These are phyloP conservation scores for Heteromurus nitidus DNA, from an alignment of 2,888 invertebrate genomes.

Conservation along the genomic window DNA sequence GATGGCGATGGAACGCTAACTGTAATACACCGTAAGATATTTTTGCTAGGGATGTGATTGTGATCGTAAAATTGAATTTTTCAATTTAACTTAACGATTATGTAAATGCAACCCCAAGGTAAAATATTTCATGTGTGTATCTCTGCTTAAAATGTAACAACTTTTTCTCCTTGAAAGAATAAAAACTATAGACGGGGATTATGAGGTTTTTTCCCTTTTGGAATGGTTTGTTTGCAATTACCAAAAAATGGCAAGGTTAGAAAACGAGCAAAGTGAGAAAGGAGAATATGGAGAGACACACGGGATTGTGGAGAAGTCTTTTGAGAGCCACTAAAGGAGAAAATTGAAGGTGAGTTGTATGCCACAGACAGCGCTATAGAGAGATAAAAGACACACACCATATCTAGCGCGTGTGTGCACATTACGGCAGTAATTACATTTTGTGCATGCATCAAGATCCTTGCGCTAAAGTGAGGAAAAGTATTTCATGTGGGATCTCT, in stretches of 20 bases:
- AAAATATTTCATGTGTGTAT: slow-evolving; percentile 10
- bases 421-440: slow-evolving; percentile 54
- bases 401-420: slow-evolving; percentile 13
- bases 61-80: too few species aligned
- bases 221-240: slow-evolving; percentile 56
- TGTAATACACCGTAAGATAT: too few species aligned
- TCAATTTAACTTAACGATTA: slow-evolving; percentile 40
- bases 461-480: too few species aligned
- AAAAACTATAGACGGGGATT: slow-evolving; percentile 54
- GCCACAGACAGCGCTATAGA: background rate
- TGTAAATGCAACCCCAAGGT: slow-evolving; percentile 26
- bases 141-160: slow-evolving; percentile 15
- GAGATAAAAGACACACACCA: background rate
- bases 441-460: slow-evolving; percentile 1
- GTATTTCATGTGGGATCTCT: too few species aligned
- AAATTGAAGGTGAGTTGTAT: background rate
- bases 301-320: slow-evolving; percentile 34
- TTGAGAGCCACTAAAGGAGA: slow-evolving; percentile 1
- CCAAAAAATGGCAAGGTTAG: slow-evolving; percentile 33
- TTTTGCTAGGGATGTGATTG: too few species aligned
- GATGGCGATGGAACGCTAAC: too few species aligned
- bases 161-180: slow-evolving; percentile 21
- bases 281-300: background rate
- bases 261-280: slow-evolving; percentile 9
- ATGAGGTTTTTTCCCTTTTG: slow-evolving; percentile 49